phyloP scores from a whole-genome alignment of 2,888 invertebrate genomes.

The Ochropleura leucogaster region DNA sequence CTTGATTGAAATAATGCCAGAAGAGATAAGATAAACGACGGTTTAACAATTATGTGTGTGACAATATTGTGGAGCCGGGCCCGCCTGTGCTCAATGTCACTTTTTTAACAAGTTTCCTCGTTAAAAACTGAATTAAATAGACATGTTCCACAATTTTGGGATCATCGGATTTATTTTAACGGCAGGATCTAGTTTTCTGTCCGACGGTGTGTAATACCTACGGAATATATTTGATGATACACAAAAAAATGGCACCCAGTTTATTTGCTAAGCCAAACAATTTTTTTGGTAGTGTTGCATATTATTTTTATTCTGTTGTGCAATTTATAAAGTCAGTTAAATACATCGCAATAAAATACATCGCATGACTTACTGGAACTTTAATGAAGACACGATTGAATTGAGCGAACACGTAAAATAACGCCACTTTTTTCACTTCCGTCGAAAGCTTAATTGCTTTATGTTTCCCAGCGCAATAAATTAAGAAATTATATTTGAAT shows the following conservation, averaged over 20 bases:
- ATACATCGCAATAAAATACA: too few species aligned
- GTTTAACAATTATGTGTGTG: slow-evolving; percentile 34
- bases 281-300: background rate
- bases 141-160: slow-evolving; percentile 32
- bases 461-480: slow-evolving; percentile 61
- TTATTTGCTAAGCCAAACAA: slow-evolving; percentile 12
- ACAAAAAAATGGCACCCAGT: background rate
- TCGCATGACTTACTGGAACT: slow-evolving; percentile 12
- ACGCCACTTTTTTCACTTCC: slow-evolving; percentile 36
- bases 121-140: slow-evolving; percentile 60
- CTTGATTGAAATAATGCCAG: slow-evolving; percentile 52
- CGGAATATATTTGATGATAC: slow-evolving; percentile 3
- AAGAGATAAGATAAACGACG: slow-evolving; percentile 56
- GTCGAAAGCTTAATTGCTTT: slow-evolving; percentile 61
- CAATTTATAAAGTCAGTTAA: background rate
- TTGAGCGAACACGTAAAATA: slow-evolving; percentile 43
- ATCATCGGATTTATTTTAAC: slow-evolving; percentile 47
- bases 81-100: slow-evolving; percentile 37
- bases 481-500: slow-evolving; percentile 65
- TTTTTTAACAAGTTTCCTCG: slow-evolving; percentile 75
- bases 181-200: slow-evolving; percentile 7
- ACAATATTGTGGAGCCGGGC: slow-evolving; percentile 40
- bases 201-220: background rate
- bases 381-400: slow-evolving; percentile 38
- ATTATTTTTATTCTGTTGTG: background rate